Percentiles rank a stretch among this genome's conserved stretches.
phyloP scores from a whole-genome alignment of 2,113 vertebrate species.

The Pogona vitticeps region DNA sequence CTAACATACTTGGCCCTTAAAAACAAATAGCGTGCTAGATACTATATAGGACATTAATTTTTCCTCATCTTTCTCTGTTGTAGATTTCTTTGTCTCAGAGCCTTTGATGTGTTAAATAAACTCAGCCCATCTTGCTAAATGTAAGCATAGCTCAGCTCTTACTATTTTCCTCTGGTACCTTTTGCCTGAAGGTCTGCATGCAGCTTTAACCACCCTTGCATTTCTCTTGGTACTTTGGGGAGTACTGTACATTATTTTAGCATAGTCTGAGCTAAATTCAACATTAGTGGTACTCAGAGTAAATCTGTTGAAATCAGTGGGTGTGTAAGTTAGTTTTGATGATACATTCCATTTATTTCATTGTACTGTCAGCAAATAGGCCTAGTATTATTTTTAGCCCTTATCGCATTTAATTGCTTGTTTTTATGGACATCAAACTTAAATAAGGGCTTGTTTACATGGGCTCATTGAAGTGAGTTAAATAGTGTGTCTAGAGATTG shows the following conservation, averaged over 20 bases:
- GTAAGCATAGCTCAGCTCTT: neutral
- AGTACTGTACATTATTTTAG: neutral
- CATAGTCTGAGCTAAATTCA: neutral
- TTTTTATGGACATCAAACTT: too few species aligned
- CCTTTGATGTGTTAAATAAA: neutral
- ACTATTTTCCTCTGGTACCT: neutral
- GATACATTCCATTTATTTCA: too few species aligned
- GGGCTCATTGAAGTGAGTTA: too few species aligned
- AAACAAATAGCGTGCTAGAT: neutral
- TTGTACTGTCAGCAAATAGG: too few species aligned
- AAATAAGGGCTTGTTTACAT: too few species aligned
- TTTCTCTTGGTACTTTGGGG: neutral
- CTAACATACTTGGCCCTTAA: neutral
- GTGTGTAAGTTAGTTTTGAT: too few species aligned
- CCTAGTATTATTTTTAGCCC: too few species aligned
- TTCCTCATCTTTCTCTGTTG: neutral
- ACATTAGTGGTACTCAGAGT: too few species aligned
- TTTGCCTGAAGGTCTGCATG: neutral
- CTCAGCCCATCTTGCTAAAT: neutral
- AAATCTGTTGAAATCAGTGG: too few species aligned
- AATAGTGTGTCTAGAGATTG: too few species aligned
- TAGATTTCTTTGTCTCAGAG: slow-evolving; percentile 3
- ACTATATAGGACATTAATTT: neutral
- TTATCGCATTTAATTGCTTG: too few species aligned
- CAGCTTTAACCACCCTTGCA: neutral